phyloP scores from a whole-genome alignment of 1,140 invertebrate species.

The Leptinotarsa texana region DNA sequence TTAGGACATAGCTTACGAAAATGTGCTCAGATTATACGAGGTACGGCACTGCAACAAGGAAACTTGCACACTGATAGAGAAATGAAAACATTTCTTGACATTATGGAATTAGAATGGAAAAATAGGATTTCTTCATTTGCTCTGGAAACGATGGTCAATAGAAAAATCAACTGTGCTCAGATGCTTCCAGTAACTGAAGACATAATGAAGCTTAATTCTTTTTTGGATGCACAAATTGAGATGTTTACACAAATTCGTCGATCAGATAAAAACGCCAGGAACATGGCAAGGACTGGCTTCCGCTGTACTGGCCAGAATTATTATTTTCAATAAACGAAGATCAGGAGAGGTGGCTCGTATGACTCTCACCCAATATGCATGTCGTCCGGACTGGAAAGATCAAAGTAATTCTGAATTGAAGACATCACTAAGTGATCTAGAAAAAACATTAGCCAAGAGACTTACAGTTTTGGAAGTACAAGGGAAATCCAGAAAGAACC shows the following conservation, averaged over 20 bases:
- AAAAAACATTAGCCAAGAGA: conserved; percentile 17
- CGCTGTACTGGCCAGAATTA: conserved; percentile 15
- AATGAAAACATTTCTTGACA: not conserved
- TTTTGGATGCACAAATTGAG: conserved; percentile 12
- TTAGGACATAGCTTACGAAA: conserved; percentile 1
- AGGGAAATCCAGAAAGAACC: conserved; percentile 21
- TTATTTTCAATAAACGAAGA: conserved; percentile 28
- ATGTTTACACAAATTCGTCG: not conserved
- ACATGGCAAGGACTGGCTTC: conserved; percentile 7
- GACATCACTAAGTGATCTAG: conserved; percentile 19
- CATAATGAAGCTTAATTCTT: conserved; percentile 17
- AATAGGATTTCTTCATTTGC: not conserved
- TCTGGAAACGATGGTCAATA: not conserved
- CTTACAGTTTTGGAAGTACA: conserved; percentile 22
- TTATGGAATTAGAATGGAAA: conserved; percentile 11
- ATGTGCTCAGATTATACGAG: not conserved
- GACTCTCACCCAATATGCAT: conserved; percentile 21
- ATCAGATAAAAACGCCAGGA: not conserved
- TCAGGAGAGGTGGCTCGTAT: conserved; percentile 26
- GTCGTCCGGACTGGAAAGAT: conserved; percentile 14
- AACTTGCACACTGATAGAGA: not conserved
- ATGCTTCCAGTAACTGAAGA: not conserved
- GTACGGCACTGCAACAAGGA: not conserved
- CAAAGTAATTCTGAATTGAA: conserved; percentile 18
- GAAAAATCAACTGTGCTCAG: not conserved